A percentile compares a stretch with the other conserved stretches of the same genome.
Conservation (phyloP, 2,888 invertebrate genomes). For the Cinara cedri region DNA sequence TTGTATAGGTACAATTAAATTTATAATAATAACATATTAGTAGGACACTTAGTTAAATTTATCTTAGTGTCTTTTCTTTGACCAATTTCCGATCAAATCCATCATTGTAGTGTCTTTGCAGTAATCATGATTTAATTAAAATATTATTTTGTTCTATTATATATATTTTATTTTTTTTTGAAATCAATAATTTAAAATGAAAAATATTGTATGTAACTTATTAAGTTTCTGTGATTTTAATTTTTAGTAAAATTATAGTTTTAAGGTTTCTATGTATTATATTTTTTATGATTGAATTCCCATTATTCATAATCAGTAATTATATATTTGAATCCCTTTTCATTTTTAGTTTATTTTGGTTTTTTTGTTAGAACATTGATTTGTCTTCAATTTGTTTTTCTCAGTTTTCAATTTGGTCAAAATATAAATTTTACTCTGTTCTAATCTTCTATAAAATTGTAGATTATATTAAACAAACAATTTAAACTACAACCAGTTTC, state of each 20-base stretch:
- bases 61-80: conserved; percentile 43
- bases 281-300: conserved; percentile 38
- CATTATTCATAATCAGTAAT: conserved; percentile 50
- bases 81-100: conserved; percentile 42
- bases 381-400: background rate
- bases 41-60: conserved; percentile 19
- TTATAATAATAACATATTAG: conserved; percentile 30
- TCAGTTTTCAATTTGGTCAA: background rate
- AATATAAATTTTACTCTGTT: background rate
- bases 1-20: conserved; percentile 67
- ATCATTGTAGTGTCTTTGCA: conserved; percentile 47
- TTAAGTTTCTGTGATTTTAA: conserved; percentile 57
- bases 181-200: conserved; percentile 33
- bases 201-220: conserved; percentile 48
- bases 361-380: background rate
- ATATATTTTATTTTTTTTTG: conserved; percentile 41
- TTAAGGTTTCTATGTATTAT: conserved; percentile 46
- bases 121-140: conserved; percentile 54
- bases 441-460: conserved; percentile 8
- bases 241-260: conserved; percentile 56
- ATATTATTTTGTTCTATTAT: conserved; percentile 41
- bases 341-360: conserved; percentile 18
- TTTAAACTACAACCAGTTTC: background rate
- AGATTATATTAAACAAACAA: background rate
- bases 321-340: conserved; percentile 25